Evolutionary conservation across 2,888 invertebrate genomes (phyloP), one percentile per base, ranked within the genome.

Genomic region (Pandemis heparana): DNA sequence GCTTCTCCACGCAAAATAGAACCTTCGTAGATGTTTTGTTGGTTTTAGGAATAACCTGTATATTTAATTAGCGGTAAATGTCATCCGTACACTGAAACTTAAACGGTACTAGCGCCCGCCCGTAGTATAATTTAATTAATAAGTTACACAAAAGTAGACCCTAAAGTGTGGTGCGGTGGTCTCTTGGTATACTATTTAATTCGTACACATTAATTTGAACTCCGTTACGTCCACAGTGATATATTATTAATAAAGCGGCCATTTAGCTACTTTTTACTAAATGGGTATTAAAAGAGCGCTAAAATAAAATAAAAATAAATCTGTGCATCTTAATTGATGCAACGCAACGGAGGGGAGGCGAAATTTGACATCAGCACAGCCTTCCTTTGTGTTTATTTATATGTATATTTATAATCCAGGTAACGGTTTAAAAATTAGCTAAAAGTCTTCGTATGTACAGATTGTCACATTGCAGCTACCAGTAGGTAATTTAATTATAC

Each of bases 111-210:
- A 5, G 51, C 51, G 51, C 51, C 51, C 16, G n/a, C 51, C 51
- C 51, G 51, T 53, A 9, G 18, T 18, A 53, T 53, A 53, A 53
- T 53, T 53, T 53, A 53, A 53, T 53, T 53, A 53, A 18, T 18
- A 53, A 53, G 53, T 53, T 53, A 53, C 53, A 53, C 53, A 18
- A n/a, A 53, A 53, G 53, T 53, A 18, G 53, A 53, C 53, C 53
- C 53, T 18, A 18, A 18, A 53, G 53, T 18, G 18, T 10, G 10
- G 10, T 2, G 53, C 53, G 53, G 53, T 18, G 18, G 53, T 18
- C 53, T 32, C 18, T 16, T 18, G 53, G 53, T 18, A 53, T 18
- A 53, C 3, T 8, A 53, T 18, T 18, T 9, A 53, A 53, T 18
- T 53, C 16, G 53, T 18, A 18, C 4, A 18, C 18, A 53, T 53